phyloP scores from a whole-genome alignment of 2,113 vertebrate genomes.

The Sphyrna mokarran region DNA sequence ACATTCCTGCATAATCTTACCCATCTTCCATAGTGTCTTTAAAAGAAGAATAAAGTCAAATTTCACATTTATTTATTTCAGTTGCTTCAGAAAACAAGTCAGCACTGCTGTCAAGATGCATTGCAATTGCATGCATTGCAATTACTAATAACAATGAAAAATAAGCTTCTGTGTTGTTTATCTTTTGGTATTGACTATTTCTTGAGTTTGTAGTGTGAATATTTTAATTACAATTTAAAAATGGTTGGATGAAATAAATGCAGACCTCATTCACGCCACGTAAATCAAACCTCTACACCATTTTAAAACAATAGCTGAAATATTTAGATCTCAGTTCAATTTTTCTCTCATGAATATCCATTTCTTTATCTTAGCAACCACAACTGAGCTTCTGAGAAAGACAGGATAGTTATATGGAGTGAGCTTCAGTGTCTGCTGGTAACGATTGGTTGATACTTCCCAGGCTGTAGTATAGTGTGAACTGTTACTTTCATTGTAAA shows the following conservation, averaged over 20 bases:
- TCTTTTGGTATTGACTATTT: not conserved
- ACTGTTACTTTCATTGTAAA: not conserved
- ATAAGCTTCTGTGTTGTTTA: not conserved
- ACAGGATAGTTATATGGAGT: not conserved
- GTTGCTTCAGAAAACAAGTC: not conserved
- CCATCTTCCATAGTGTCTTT: slow-evolving; percentile 84
- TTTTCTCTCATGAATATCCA: not conserved
- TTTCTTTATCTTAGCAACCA: not conserved
- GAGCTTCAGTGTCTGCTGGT: not conserved
- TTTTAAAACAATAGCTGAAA: not conserved
- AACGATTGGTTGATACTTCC: not conserved
- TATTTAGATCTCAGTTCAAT: not conserved
- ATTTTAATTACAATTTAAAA: slow-evolving; percentile 20
- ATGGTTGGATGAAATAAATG: not conserved
- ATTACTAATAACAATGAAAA: not conserved
- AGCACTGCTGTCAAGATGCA: not conserved
- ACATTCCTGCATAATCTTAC: slow-evolving; percentile 89
- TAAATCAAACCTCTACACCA: not conserved
- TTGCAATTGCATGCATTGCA: not conserved
- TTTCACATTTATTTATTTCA: not conserved
- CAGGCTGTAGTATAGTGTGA: not conserved
- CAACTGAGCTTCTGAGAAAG: not conserved
- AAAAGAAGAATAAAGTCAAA: slow-evolving; percentile 32
- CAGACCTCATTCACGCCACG: not conserved
- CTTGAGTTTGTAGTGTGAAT: not conserved